These are phyloP conservation scores for Stegana nigrithorax DNA, from an alignment of 2,888 invertebrate genomes.

Conservation along the genomic window DNA sequence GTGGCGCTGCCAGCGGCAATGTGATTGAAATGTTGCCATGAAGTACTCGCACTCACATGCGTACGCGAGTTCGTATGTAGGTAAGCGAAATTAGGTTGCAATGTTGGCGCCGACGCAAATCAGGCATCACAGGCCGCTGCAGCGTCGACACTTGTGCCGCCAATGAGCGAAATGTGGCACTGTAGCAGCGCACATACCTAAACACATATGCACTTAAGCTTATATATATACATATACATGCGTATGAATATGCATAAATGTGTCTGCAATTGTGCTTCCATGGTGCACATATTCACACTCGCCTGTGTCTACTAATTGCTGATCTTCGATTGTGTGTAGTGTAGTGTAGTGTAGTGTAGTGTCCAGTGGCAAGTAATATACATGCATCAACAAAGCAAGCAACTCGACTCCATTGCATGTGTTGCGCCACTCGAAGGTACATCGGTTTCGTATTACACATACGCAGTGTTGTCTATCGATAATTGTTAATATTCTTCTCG, in stretches of 20 bases:
- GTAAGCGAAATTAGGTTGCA: constrained; percentile 51
- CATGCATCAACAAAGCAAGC: no score
- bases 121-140: constrained; percentile 25
- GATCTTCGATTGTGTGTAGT: constrained; percentile 18
- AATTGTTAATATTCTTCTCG: not conserved
- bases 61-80: no score
- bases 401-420: no score
- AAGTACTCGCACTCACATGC: not conserved
- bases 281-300: not conserved
- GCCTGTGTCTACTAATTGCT: constrained; percentile 1
- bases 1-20: no score
- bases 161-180: not conserved
- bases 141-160: not conserved
- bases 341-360: no score
- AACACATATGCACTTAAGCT: not conserved
- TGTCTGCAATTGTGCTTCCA: no score
- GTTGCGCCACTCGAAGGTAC: not conserved
- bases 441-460: not conserved
- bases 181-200: not conserved
- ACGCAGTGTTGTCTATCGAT: not conserved
- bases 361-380: no score
- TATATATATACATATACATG: not conserved
- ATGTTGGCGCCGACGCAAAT: constrained; percentile 52
- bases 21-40: constrained; percentile 45
- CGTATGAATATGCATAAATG: not conserved